phyloP scores from a whole-genome alignment of 2,888 invertebrate genomes.

The Morpho deidamia region DNA sequence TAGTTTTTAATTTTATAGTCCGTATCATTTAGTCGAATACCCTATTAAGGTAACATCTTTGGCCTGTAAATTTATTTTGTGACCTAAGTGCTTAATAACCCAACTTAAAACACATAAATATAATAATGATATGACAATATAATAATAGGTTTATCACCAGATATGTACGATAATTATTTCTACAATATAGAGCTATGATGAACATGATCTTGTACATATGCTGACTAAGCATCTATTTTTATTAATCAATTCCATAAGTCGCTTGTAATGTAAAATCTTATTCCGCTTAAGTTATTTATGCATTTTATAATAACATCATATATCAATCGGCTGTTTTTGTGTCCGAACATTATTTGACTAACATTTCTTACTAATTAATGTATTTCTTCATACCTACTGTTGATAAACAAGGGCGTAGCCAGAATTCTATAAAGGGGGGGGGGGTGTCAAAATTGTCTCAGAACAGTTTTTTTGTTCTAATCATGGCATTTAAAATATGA shows the following conservation, averaged over 20 bases:
- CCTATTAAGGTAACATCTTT: background rate
- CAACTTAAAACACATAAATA: conserved; percentile 4
- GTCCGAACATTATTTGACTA: too few relatives aligned
- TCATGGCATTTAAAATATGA: too few relatives aligned
- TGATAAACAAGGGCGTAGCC: too few relatives aligned
- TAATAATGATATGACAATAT: conserved; percentile 27
- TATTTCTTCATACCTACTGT: too few relatives aligned
- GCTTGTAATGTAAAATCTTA: conserved; percentile 32
- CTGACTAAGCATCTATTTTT: conserved; percentile 17
- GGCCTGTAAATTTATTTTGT: background rate
- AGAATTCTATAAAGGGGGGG: too few relatives aligned
- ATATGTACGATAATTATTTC: conserved; percentile 33
- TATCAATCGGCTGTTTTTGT: too few relatives aligned
- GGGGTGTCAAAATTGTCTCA: too few relatives aligned
- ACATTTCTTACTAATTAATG: too few relatives aligned
- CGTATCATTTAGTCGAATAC: background rate
- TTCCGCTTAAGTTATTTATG: background rate
- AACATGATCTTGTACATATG: conserved; percentile 8
- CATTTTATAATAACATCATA: too few relatives aligned
- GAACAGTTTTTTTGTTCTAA: too few relatives aligned
- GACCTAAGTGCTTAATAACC: background rate
- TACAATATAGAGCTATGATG: conserved; percentile 18
- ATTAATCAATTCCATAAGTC: conserved; percentile 54
- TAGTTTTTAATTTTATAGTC: too few relatives aligned
- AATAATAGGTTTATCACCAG: conserved; percentile 28